These are phyloP conservation scores for Pangasius mekongensis DNA, from an alignment of 2,797 vertebrate species.

Conservation along the genomic window DNA sequence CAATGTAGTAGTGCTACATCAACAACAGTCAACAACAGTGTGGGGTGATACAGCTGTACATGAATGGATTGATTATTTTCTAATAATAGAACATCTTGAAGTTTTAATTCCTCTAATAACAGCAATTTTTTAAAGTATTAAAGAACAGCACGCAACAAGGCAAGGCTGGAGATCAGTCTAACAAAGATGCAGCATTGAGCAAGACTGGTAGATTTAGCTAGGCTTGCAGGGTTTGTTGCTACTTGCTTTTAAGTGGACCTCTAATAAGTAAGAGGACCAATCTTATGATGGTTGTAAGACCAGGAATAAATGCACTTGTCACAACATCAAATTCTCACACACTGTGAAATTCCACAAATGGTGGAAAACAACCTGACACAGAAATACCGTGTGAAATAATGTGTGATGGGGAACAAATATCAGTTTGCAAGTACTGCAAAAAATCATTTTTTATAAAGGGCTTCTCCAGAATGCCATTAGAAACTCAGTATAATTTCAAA, in stretches of 20 bases:
- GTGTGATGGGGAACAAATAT: neutral
- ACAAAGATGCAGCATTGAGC: neutral
- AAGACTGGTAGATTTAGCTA: neutral
- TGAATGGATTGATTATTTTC: neutral
- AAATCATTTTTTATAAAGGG: neutral
- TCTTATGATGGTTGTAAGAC: slow-evolving; percentile 8
- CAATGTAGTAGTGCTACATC: neutral
- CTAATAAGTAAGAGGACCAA: neutral
- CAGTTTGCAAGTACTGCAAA: neutral
- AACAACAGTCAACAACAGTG: neutral
- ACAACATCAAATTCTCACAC: neutral
- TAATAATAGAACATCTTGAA: no score
- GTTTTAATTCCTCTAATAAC: neutral
- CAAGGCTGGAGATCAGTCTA: neutral
- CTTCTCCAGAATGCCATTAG: neutral
- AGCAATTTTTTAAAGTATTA: neutral
- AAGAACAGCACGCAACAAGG: no score
- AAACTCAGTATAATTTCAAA: neutral
- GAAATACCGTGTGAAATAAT: neutral
- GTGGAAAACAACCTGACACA: no score
- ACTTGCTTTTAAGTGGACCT: neutral
- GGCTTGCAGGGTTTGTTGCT: neutral
- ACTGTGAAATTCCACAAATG: neutral
- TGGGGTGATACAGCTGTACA: neutral
- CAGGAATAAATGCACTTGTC: neutral